Base-by-base conservation (phyloP, 1,140 invertebrate genomes). In the Protaetia brevitarsis region DNA sequence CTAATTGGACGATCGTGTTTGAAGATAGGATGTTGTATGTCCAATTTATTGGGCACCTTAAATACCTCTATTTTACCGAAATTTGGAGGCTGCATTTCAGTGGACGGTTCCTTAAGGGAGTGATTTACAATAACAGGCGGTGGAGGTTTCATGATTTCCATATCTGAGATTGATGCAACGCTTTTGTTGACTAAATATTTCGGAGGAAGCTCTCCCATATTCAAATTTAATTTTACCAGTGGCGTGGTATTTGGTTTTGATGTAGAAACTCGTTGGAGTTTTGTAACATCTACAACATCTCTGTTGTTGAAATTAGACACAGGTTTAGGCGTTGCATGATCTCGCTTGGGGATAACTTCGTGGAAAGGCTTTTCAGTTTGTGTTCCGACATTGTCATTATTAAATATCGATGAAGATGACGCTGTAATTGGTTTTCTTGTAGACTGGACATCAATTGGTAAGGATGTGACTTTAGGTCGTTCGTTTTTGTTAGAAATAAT, bases 141-240 rank as follows among this genome's bases (percentile, higher is more conserved):
- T 19, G 74, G 76, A n/a, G 75, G 74, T 67, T 73, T 73, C 68
- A 77, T 63, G 16, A 76, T 69, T 67, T 76, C 75, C 68, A 78
- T 72, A 34, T 71, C 66, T 10, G 41, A 51, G 13, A 34, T 67
- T 6, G 36, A 28, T 64, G 19, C n/a, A 16, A 31, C 29, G n/a
- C 26, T 59, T 7, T 59, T 59, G 26, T 31, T 28, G 13, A 13
- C 13, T 29, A 29, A 59, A 27, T 59, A 28, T n/a, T 59, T 59
- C 3, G 57, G 57, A 16, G 57, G 29, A 10, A 70, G 65, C 61
- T 70, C 68, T n/a, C 68, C 68, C 28, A 70, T 65, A 27, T 70
- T 70, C 19, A 70, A 34, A 41, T 69, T 34, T 8, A 69, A 37
- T 64, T 30, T 59, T 0, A 6, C 19, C 11, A 19, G 6, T 8